Evolutionary conservation across 1,140 invertebrate species (phyloP).

Genomic region (Papilio helenus): DNA sequence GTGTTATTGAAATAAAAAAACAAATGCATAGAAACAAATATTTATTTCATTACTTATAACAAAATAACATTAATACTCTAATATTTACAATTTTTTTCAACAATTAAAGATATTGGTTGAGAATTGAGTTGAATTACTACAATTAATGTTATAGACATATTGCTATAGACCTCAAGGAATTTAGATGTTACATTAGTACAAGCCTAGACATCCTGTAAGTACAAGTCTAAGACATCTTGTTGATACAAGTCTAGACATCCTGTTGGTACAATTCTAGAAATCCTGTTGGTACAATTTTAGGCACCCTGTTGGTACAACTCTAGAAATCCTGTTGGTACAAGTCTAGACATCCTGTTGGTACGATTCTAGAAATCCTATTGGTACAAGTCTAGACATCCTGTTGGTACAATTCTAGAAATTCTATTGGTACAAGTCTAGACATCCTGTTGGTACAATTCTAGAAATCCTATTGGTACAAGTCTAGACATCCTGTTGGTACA

Average conservation of each 20-base stretch:
- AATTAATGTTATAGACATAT: no score
- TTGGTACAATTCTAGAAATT: not conserved
- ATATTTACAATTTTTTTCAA: conserved; percentile 9
- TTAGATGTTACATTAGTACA: not conserved
- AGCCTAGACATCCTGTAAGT: not conserved
- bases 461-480: not conserved
- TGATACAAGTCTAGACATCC: conserved; percentile 52
- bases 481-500: not conserved
- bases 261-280: not conserved
- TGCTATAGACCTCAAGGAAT: not conserved
- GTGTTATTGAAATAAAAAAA: not conserved
- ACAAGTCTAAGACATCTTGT: not conserved
- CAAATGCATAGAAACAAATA: not conserved
- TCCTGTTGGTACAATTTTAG: not conserved
- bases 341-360: not conserved
- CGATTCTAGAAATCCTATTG: conserved; percentile 20
- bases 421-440: not conserved
- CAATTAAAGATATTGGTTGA: not conserved
- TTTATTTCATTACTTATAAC: not conserved
- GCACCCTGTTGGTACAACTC: not conserved
- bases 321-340: not conserved
- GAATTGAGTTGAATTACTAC: not conserved
- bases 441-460: not conserved
- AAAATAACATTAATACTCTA: conserved; percentile 2
- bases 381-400: conserved; percentile 49